Percentiles rank a stretch among this genome's conserved stretches.
phyloP scores from a whole-genome alignment of 2,113 vertebrate species.

The Phylloscopus whistleri region DNA sequence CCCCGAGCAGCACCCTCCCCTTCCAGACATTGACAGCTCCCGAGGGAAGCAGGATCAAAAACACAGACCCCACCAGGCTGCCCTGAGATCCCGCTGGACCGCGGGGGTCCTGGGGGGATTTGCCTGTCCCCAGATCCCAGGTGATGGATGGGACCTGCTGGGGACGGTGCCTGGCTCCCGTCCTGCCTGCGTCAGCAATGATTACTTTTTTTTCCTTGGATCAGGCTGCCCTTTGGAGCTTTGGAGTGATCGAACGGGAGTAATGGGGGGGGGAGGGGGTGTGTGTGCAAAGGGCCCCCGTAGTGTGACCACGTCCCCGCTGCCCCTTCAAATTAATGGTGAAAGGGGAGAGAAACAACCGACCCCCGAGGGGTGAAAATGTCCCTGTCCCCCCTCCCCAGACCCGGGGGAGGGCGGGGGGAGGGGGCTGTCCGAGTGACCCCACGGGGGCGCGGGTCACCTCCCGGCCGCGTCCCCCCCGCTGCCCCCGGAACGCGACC shows the following conservation, averaged over 20 bases:
- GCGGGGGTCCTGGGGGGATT: background rate
- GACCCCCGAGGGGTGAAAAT: background rate
- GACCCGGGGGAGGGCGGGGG: background rate
- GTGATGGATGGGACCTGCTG: background rate
- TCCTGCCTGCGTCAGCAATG: background rate
- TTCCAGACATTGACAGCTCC: background rate
- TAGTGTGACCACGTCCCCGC: background rate
- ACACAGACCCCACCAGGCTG: background rate
- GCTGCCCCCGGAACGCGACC: background rate
- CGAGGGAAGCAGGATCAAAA: background rate
- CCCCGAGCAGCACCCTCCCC: background rate
- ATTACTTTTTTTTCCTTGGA: background rate
- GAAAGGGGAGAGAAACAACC: background rate
- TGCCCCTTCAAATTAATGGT: background rate
- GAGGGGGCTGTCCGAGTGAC: background rate
- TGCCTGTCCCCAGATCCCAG: background rate
- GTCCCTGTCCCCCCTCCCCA: no score
- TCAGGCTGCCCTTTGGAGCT: background rate
- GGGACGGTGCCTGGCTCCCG: background rate
- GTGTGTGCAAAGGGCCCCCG: background rate
- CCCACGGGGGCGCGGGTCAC: background rate
- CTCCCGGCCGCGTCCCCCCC: background rate
- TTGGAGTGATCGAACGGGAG: background rate
- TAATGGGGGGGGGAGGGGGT: rapidly evolving
- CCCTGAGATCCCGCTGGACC: background rate